Conservation (phyloP, 1,140 invertebrate species). For the Metaphire vulgaris region DNA sequence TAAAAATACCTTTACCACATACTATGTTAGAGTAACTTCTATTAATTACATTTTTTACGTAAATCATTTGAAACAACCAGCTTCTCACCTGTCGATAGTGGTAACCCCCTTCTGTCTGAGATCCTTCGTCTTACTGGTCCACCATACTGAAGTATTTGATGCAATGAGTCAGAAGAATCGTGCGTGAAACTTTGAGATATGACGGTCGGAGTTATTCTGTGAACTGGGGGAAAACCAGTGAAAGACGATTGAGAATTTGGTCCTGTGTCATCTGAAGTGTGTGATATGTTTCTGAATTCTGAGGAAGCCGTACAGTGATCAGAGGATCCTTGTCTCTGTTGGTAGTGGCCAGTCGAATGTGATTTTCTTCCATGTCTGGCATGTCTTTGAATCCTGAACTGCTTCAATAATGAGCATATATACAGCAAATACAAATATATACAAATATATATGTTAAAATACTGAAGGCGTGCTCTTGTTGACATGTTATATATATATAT, state of each 20-base stretch:
- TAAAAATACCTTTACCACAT: too few relatives aligned
- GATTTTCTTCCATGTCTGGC: neutral
- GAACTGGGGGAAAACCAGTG: neutral
- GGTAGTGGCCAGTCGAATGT: neutral
- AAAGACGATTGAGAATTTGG: neutral
- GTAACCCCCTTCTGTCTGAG: conserved; percentile 82
- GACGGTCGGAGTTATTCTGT: neutral
- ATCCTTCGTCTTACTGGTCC: conserved; percentile 77
- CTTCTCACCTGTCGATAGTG: conserved; percentile 73
- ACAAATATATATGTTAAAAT: too few relatives aligned
- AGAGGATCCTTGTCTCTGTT: neutral
- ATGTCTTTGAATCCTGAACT: too few relatives aligned
- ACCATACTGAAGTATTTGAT: conserved; percentile 35
- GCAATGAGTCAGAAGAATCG: neutral
- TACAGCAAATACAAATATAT: too few relatives aligned
- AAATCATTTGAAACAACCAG: too few relatives aligned
- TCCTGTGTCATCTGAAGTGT: neutral
- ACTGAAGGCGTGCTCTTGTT: too few relatives aligned
- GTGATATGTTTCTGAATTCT: neutral
- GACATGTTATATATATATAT: too few relatives aligned
- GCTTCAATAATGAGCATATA: too few relatives aligned
- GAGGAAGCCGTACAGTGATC: neutral
- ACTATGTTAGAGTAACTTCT: too few relatives aligned
- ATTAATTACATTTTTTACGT: too few relatives aligned
- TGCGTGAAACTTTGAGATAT: neutral